Conservation (phyloP, 2,113 vertebrate genomes). For the Corythoichthys haematopterus region DNA sequence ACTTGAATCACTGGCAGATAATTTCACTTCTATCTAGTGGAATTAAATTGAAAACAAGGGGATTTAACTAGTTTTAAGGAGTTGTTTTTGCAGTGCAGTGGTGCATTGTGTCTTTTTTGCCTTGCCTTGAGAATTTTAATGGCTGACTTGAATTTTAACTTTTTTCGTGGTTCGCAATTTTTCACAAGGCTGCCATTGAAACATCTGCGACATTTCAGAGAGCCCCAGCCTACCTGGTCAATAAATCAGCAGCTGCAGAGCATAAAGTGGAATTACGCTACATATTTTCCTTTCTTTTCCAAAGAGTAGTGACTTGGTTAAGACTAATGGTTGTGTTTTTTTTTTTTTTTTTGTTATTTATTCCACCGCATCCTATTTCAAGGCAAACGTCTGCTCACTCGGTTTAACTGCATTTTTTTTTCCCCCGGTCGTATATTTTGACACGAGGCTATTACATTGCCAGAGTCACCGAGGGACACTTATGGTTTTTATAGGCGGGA, state of each 20-base stretch:
- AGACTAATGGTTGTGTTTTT: neutral
- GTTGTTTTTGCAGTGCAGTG: too few relatives aligned
- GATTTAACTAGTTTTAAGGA: too few relatives aligned
- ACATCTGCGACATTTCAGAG: slow-evolving; percentile 11
- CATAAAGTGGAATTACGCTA: neutral
- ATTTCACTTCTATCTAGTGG: too few relatives aligned
- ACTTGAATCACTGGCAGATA: too few relatives aligned
- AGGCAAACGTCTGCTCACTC: neutral
- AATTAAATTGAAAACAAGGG: too few relatives aligned
- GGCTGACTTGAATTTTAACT: neutral
- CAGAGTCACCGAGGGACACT: neutral
- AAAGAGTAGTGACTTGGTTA: neutral
- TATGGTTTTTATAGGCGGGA: slow-evolving; percentile 1
- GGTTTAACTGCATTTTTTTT: neutral
- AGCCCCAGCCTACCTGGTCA: neutral
- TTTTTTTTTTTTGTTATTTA: neutral
- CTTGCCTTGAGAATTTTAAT: neutral
- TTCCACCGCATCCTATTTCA: neutral
- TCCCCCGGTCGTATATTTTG: slow-evolving; percentile 2
- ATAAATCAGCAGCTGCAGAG: neutral
- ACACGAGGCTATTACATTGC: slow-evolving; percentile 6
- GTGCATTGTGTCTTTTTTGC: too few relatives aligned
- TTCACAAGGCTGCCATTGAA: neutral
- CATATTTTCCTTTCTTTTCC: neutral
- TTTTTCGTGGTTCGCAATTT: neutral